Evolutionary conservation across 2,888 invertebrate genomes (phyloP).

Genomic region (Leucophora obtusa): DNA sequence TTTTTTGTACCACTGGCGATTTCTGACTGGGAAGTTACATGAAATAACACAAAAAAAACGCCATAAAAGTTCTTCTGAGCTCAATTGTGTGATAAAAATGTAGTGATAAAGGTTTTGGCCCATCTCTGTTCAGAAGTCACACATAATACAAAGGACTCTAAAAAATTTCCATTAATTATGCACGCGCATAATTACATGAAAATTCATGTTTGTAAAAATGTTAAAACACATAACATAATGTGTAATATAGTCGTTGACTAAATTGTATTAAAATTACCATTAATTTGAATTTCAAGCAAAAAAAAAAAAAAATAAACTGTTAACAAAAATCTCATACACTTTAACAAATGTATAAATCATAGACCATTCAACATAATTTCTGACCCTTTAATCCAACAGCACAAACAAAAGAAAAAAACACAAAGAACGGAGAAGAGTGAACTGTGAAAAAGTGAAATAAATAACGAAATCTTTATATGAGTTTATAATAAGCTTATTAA

Average conservation of each 20-base stretch:
- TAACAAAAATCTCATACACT: too few relatives aligned
- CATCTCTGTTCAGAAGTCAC: neutral
- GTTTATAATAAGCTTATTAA: neutral
- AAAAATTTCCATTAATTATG: conserved; percentile 36
- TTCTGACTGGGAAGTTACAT: too few relatives aligned
- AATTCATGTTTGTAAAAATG: conserved; percentile 25
- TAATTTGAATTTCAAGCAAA: conserved; percentile 18
- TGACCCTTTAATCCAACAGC: conserved; percentile 25
- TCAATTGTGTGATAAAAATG: neutral
- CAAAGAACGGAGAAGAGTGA: neutral
- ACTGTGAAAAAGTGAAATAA: too few relatives aligned
- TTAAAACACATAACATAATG: neutral
- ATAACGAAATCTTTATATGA: neutral
- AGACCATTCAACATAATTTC: conserved; percentile 9
- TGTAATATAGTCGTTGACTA: neutral
- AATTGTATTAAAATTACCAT: conserved; percentile 11
- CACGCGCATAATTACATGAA: conserved; percentile 30
- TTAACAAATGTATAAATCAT: neutral
- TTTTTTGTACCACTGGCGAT: too few relatives aligned
- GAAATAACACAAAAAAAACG: too few relatives aligned
- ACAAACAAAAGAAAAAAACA: neutral
- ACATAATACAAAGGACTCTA: neutral
- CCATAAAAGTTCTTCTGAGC: too few relatives aligned
- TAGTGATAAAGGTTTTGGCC: neutral
- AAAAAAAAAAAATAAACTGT: conserved; percentile 3